These are phyloP conservation scores for Plestiodon gilberti DNA, from an alignment of 2,113 vertebrate species.

Conservation along the genomic window DNA sequence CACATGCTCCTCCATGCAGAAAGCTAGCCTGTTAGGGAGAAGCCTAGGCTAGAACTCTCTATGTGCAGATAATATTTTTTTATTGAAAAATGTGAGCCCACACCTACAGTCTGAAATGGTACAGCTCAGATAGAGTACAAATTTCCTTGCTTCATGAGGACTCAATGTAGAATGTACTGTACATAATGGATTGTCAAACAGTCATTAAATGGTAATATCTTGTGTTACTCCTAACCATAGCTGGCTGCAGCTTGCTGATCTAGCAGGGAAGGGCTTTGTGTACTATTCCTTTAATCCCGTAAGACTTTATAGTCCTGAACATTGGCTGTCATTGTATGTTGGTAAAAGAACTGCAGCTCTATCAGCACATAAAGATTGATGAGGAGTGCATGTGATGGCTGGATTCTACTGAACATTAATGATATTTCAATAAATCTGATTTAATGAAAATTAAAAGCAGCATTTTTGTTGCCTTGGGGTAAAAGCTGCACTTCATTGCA, in stretches of 20 bases:
- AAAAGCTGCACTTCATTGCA: conserved; percentile 32
- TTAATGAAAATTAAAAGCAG: conserved; percentile 34
- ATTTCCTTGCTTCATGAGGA: not conserved
- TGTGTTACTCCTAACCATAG: not conserved
- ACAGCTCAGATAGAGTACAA: not conserved
- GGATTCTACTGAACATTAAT: not conserved
- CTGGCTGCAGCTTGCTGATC: not conserved
- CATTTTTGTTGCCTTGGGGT: conserved; percentile 25
- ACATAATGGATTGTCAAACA: not conserved
- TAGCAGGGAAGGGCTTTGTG: not conserved
- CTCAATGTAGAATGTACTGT: not conserved
- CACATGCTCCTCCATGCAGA: not conserved
- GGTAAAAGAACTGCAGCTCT: not conserved
- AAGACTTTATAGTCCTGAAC: not conserved
- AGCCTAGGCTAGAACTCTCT: not conserved
- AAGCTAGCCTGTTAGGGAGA: not conserved
- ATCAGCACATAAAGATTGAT: not conserved
- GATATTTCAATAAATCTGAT: conserved; percentile 18
- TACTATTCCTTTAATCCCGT: not conserved
- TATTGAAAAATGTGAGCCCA: too few relatives aligned
- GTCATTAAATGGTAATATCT: not conserved
- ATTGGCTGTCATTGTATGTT: not conserved
- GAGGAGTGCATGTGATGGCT: not conserved
- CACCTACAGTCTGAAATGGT: too few relatives aligned
- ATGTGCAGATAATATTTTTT: too few relatives aligned